Evolutionary conservation across 2,888 invertebrate genomes (phyloP), one percentile per base, ranked within the genome.

Genomic region (Philereme vetulata): DNA sequence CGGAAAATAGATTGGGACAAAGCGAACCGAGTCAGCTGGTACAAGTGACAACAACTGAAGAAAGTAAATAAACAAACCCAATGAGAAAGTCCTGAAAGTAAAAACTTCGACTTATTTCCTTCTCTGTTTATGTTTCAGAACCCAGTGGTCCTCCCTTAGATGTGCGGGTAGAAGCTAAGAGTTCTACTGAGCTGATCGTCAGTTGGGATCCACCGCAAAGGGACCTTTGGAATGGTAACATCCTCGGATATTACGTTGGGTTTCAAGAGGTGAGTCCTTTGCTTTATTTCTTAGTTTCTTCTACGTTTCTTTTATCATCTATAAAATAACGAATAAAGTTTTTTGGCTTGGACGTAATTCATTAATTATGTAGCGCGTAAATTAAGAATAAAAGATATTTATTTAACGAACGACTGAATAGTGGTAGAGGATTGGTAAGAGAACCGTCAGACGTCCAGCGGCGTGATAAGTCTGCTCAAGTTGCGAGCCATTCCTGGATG

Each of bases 141-240:
- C 97, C 97, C 0, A 96, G 95, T 72, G 97, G 97, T 0, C 95
- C 97, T 36, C 97, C 97, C 5, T 78, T 95, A 68, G 96, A 97
- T 78, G 95, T 97, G 56, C 94, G 96, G 74, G 96, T 96, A 46
- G 96, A 97, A 85, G 94, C 97, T 0, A 95, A 96, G 83, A 96
- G 96, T 83, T 97, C 97, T 5, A 96, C 97, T 0, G 97, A 97
- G 86, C 93, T 97, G 62, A 94, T 95, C 65, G 95, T 97, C 48
- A 95, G 95, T 53, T 97, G 97, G 97, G 96, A 97, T 82, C 96
- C 97, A 36, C 97, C 97, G 32, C 95, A 96, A 75, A 93, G 95
- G 72, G 96, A 97, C 78, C 93, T 96, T 63, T 97, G 97, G 97
- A 97, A 97, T 80, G 97, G 97, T 46, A 96, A 96, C 76, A 93